phyloP scores from a whole-genome alignment of 2,113 vertebrate genomes.

The Mystacornis crossleyi region DNA sequence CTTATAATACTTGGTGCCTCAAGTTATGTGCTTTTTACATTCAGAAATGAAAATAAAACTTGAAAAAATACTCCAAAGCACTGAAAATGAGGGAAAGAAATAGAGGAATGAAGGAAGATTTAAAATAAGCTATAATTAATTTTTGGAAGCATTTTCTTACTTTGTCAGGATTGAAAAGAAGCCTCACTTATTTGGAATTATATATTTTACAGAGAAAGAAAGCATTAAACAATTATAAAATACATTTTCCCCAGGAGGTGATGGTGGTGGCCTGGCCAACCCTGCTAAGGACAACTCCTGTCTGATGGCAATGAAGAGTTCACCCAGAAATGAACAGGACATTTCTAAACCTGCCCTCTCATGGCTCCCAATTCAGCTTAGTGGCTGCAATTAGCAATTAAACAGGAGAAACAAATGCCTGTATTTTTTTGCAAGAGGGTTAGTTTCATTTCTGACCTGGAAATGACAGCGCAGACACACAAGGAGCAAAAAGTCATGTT shows the following conservation, averaged over 20 bases:
- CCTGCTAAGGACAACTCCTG: background rate
- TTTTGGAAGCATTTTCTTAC: background rate
- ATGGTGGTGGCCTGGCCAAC: background rate
- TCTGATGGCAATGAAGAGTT: background rate
- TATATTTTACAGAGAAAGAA: background rate
- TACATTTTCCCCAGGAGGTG: background rate
- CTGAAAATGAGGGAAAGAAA: background rate
- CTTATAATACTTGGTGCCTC: background rate
- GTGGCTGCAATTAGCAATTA: background rate
- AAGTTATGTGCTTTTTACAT: background rate
- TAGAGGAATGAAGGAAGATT: background rate
- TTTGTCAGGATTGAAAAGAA: background rate
- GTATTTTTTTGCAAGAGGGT: background rate
- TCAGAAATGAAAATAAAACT: background rate
- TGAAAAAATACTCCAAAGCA: background rate
- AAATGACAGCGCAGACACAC: background rate
- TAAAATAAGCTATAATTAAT: background rate
- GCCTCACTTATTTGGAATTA: background rate
- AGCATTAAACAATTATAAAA: background rate
- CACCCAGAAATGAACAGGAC: background rate
- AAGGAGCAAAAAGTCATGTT: background rate
- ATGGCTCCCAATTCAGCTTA: background rate
- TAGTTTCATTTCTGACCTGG: background rate
- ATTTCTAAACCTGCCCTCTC: background rate
- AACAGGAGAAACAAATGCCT: background rate